These are phyloP conservation scores for Mechanitis mazaeus DNA, from an alignment of 2,888 invertebrate species.

Conservation along the genomic window DNA sequence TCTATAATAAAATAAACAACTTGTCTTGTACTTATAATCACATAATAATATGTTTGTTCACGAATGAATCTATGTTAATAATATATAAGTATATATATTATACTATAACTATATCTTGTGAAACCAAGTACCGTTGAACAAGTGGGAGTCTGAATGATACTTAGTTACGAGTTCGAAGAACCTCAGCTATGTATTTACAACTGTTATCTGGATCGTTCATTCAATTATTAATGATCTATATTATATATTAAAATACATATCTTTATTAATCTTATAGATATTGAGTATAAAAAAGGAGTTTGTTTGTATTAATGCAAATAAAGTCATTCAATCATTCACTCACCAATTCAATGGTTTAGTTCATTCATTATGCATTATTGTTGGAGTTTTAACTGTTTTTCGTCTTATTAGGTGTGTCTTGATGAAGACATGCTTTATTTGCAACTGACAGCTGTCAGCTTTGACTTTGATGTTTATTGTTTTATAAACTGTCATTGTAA, in stretches of 20 bases:
- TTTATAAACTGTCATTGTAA: conserved; percentile 3
- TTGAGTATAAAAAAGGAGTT: too few species aligned
- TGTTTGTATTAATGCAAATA: too few species aligned
- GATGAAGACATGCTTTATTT: conserved; percentile 31
- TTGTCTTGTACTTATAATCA: too few species aligned
- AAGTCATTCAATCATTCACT: too few species aligned
- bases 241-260: too few species aligned
- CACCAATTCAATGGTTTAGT: not conserved
- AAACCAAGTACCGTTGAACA: conserved; percentile 36
- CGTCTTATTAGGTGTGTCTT: conserved; percentile 26
- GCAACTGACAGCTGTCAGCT: conserved; percentile 30
- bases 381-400: conserved; percentile 3
- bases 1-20: too few species aligned
- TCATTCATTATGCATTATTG: not conserved
- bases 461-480: conserved; percentile 1
- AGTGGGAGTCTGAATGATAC: conserved; percentile 43
- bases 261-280: too few species aligned
- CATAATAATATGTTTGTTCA: too few species aligned
- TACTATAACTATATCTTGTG: not conserved
- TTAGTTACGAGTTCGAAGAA: conserved; percentile 38
- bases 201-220: not conserved
- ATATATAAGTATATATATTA: not conserved
- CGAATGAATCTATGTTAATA: not conserved
- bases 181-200: conserved; percentile 27
- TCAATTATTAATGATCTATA: not conserved